These are phyloP conservation scores for Scleropages formosus DNA, from an alignment of 2,797 vertebrate species.

Conservation along the genomic window DNA sequence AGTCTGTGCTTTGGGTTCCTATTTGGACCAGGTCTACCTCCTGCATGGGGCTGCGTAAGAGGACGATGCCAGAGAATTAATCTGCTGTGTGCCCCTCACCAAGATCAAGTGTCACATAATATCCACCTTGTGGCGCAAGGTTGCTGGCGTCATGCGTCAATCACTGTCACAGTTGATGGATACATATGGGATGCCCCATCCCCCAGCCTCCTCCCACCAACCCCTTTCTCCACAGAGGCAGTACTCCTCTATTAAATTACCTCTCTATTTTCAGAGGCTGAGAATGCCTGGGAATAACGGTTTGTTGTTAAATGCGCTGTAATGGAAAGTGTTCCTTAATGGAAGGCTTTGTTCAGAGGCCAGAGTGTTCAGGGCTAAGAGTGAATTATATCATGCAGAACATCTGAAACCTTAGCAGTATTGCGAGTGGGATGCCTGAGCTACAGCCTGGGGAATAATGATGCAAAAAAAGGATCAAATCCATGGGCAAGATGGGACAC, in stretches of 20 bases:
- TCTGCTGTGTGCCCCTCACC: constrained; percentile 24
- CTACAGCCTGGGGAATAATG: constrained; percentile 25
- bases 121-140: constrained; percentile 29
- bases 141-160: constrained; percentile 35
- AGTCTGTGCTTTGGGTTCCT: constrained; percentile 47
- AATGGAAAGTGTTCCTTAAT: constrained; percentile 13
- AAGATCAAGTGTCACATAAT: constrained; percentile 42
- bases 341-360: constrained; percentile 28
- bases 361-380: constrained; percentile 29
- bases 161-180: constrained; percentile 33
- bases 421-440: constrained; percentile 36
- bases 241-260: constrained; percentile 28
- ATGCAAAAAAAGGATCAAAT: too few species aligned
- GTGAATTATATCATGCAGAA: constrained; percentile 31
- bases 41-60: constrained; percentile 32
- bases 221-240: constrained; percentile 26
- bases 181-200: constrained; percentile 32
- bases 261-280: constrained; percentile 38
- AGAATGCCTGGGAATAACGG: constrained; percentile 4
- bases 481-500: too few species aligned
- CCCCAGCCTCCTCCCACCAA: not conserved
- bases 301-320: constrained; percentile 3
- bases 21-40: constrained; percentile 40
- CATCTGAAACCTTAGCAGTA: constrained; percentile 18
- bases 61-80: constrained; percentile 42